Conservation (phyloP, 2,797 vertebrate genomes). For the Sorex maritimensis region DNA sequence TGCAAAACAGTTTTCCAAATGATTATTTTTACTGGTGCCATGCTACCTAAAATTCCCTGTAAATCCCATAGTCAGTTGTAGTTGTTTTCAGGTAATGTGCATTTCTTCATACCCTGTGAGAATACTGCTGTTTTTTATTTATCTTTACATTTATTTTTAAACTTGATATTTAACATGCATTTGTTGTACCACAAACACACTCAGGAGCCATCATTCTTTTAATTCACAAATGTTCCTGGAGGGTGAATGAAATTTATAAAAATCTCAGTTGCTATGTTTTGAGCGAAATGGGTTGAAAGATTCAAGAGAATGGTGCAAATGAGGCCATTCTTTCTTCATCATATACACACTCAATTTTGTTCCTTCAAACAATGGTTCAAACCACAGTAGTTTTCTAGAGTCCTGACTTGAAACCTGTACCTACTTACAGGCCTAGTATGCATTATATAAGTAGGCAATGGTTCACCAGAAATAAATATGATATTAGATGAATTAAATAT, state of each 20-base stretch:
- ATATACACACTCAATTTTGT: neutral
- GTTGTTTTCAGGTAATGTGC: neutral
- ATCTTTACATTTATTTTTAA: neutral
- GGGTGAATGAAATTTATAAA: neutral
- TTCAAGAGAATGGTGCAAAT: neutral
- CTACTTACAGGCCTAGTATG: neutral
- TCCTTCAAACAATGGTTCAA: neutral
- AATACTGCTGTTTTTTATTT: neutral
- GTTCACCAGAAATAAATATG: neutral
- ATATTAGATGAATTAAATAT: neutral
- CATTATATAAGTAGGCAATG: neutral
- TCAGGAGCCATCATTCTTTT: neutral
- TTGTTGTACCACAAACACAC: neutral
- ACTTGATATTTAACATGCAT: neutral
- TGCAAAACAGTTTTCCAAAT: neutral
- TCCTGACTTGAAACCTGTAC: neutral
- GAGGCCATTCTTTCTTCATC: neutral
- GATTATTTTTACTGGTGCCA: neutral
- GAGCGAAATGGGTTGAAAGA: neutral
- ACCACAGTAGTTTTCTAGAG: neutral
- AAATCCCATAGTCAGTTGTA: conserved; percentile 19
- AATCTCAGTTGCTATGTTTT: neutral
- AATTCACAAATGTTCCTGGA: conserved; percentile 46
- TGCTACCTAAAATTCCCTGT: neutral
- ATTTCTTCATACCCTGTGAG: neutral